Evolutionary conservation across 23 tunicate genomes (phyloP).

Genomic region (Ciona savignyi): DNA sequence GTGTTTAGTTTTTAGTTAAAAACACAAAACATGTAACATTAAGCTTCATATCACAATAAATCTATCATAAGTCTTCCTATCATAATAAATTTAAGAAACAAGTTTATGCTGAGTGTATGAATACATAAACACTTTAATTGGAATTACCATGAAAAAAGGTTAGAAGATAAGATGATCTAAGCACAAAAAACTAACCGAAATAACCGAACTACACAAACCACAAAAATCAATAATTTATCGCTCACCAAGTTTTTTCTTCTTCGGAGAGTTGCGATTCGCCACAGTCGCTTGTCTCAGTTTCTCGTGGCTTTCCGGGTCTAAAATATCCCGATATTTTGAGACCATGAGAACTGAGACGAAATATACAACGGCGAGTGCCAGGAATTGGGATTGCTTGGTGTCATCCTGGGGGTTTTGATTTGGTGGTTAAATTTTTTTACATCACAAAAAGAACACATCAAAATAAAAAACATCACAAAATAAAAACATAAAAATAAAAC

Average conservation of each 20-base stretch:
- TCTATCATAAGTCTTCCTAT: no score
- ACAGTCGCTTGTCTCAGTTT: conserved; percentile 83
- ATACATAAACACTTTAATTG: no score
- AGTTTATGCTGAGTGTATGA: no score
- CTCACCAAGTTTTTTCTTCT: conserved; percentile 1
- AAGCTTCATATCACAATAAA: no score
- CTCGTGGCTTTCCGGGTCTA: conserved; percentile 79
- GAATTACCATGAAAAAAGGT: no score
- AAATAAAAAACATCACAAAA: background rate
- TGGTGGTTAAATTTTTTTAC: background rate
- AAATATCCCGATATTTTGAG: conserved; percentile 94
- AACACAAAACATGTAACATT: no score
- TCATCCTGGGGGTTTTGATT: conserved; percentile 56
- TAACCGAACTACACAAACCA: no score
- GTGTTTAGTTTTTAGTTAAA: no score
- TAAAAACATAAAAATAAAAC: background rate
- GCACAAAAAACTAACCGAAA: no score
- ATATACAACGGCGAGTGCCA: conserved; percentile 91
- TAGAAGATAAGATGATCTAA: no score
- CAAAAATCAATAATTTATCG: no score
- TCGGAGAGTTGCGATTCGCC: conserved; percentile 28
- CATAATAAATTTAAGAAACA: no score
- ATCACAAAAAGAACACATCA: background rate
- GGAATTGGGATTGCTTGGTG: conserved; percentile 74
- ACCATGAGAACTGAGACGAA: conserved; percentile 99